These are phyloP conservation scores for Pogona vitticeps DNA, from an alignment of 2,113 vertebrate genomes.

Conservation along the genomic window DNA sequence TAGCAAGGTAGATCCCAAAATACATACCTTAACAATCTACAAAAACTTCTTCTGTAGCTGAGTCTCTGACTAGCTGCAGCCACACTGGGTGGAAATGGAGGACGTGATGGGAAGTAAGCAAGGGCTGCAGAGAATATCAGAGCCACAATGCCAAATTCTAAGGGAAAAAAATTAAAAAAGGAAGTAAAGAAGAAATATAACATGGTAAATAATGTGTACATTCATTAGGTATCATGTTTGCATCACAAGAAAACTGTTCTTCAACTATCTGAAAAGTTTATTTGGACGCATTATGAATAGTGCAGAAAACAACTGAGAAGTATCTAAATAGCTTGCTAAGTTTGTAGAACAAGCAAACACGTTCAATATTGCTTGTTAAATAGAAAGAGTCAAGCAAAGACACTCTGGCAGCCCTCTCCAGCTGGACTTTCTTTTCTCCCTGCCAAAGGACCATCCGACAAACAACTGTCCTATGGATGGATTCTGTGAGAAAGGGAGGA, in stretches of 20 bases:
- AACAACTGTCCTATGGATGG: neutral
- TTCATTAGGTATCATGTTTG: neutral
- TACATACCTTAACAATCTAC: conserved; percentile 88
- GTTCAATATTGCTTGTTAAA: neutral
- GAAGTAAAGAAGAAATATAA: conserved; percentile 30
- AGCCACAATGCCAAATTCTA: conserved; percentile 89
- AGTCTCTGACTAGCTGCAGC: conserved; percentile 94
- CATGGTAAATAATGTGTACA: neutral
- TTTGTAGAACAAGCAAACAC: neutral
- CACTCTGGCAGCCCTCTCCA: neutral
- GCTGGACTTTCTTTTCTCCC: neutral
- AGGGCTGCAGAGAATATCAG: conserved; percentile 87
- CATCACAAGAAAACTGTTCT: conserved; percentile 30
- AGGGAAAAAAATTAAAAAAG: conserved; percentile 42
- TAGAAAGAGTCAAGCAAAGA: too few relatives aligned
- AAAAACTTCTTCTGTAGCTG: conserved; percentile 93
- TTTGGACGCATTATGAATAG: neutral
- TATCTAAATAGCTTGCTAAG: neutral
- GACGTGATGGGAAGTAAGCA: conserved; percentile 92
- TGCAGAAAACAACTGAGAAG: neutral
- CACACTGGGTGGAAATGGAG: conserved; percentile 93
- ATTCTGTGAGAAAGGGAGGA: too few relatives aligned
- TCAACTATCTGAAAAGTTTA: conserved; percentile 19
- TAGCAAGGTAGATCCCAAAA: neutral
- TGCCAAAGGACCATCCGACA: too few relatives aligned